These are phyloP conservation scores for Rhopalosiphum padi DNA, from an alignment of 1,140 invertebrate species.

Conservation along the genomic window DNA sequence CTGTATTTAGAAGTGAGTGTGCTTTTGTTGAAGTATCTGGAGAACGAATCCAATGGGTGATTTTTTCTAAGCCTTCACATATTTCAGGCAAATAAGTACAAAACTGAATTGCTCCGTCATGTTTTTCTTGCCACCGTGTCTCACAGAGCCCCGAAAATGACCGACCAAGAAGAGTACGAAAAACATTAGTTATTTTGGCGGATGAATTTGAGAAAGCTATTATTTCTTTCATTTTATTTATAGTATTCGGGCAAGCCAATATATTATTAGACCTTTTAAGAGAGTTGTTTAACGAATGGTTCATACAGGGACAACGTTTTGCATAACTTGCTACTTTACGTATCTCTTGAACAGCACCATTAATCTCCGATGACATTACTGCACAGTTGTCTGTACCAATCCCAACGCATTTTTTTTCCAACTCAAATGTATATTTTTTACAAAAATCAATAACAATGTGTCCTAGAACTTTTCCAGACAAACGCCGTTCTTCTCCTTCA, in stretches of 20 bases:
- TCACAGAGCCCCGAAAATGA: not conserved
- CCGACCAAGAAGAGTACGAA: not conserved
- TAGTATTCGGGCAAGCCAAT: not conserved
- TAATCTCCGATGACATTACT: not conserved
- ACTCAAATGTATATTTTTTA: not conserved
- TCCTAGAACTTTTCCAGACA: not conserved
- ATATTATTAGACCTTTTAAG: not conserved
- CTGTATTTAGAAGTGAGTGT: not conserved
- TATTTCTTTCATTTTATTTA: not conserved
- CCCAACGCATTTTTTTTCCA: not conserved
- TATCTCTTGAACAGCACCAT: not conserved
- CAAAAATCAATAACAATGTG: conserved; percentile 7
- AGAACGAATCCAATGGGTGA: not conserved
- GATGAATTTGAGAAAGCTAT: not conserved
- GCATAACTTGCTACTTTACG: not conserved
- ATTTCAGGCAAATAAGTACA: not conserved
- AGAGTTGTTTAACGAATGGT: not conserved
- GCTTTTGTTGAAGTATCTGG: not conserved
- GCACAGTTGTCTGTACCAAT: not conserved
- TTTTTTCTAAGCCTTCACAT: not conserved
- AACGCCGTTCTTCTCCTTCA: not conserved
- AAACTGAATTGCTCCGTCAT: conserved; percentile 15
- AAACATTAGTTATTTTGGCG: not conserved
- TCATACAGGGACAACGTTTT: not conserved
- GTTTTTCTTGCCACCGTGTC: not conserved